A percentile compares a stretch with the other conserved stretches of the same genome.
Evolutionary conservation across 1,140 invertebrate species (phyloP).

Genomic region (Pachyrhynchus sulphureomaculatus): DNA sequence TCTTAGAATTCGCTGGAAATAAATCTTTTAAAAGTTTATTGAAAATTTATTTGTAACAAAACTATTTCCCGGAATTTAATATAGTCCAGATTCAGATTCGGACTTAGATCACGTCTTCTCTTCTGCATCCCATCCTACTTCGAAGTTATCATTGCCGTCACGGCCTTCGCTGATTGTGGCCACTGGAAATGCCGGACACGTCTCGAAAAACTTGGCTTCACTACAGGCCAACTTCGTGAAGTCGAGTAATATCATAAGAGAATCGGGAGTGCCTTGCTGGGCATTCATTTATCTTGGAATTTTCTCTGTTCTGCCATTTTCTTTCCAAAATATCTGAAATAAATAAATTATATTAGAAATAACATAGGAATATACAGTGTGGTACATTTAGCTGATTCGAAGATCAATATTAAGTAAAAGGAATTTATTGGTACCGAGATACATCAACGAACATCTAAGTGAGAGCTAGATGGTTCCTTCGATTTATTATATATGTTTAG

Average conservation of each 20-base stretch:
- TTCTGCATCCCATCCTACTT: background rate
- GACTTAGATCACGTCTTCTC: constrained; percentile 8
- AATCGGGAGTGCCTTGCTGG: constrained; percentile 31
- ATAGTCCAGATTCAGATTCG: constrained; percentile 14
- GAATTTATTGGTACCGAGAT: too few species aligned
- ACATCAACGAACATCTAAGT: too few species aligned
- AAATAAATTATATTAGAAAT: background rate
- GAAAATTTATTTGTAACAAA: background rate
- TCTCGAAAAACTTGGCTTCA: constrained; percentile 25
- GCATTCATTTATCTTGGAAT: constrained; percentile 30
- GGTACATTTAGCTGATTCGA: too few species aligned
- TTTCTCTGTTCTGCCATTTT: constrained; percentile 18
- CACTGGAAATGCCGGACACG: constrained; percentile 38
- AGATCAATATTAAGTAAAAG: too few species aligned
- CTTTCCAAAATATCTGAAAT: background rate
- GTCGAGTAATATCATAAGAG: constrained; percentile 34
- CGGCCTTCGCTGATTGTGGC: constrained; percentile 37
- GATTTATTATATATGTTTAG: too few species aligned
- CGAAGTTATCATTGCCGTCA: constrained; percentile 37
- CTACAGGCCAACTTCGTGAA: constrained; percentile 27
- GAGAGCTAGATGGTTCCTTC: too few species aligned
- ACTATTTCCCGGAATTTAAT: constrained; percentile 4
- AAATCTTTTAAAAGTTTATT: background rate
- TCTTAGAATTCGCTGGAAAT: too few species aligned
- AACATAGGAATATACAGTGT: background rate